These are phyloP conservation scores for Sarcophaga variegata DNA, from an alignment of 2,888 invertebrate species.

Conservation along the genomic window DNA sequence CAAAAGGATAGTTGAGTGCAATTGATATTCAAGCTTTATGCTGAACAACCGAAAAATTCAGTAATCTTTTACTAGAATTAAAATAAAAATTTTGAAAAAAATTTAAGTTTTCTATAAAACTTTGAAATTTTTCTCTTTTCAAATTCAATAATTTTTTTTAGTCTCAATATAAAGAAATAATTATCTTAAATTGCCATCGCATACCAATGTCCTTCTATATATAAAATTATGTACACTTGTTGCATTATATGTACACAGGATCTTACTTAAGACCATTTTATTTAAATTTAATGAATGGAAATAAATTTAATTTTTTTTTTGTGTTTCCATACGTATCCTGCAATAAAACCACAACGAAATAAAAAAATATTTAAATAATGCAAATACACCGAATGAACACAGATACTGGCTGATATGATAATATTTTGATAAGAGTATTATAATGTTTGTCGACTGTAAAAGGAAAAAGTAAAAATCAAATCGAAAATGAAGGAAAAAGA, in stretches of 20 bases:
- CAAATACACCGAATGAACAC: neutral
- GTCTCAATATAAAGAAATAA: too few species aligned
- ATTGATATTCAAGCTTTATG: too few species aligned
- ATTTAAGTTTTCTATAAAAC: too few species aligned
- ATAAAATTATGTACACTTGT: neutral
- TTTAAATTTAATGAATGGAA: conserved; percentile 55
- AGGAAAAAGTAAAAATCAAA: conserved; percentile 4
- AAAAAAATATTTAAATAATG: too few species aligned
- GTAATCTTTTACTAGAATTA: too few species aligned
- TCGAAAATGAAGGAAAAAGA: neutral
- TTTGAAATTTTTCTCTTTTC: too few species aligned
- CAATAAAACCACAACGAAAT: too few species aligned
- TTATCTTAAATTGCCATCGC: too few species aligned
- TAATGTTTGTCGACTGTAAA: conserved; percentile 38
- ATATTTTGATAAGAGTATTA: conserved; percentile 55
- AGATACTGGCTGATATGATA: conserved; percentile 47
- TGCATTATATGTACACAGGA: conserved; percentile 40
- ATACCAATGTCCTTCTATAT: neutral
- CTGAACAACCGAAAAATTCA: too few species aligned
- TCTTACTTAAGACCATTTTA: conserved; percentile 45
- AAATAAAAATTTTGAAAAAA: too few species aligned
- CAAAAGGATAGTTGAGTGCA: too few species aligned
- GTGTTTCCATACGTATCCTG: neutral
- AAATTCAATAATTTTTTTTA: too few species aligned
- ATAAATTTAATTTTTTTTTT: conserved; percentile 14